phyloP scores from a whole-genome alignment of 2,888 invertebrate species.

The Philhelius pedissequus region DNA sequence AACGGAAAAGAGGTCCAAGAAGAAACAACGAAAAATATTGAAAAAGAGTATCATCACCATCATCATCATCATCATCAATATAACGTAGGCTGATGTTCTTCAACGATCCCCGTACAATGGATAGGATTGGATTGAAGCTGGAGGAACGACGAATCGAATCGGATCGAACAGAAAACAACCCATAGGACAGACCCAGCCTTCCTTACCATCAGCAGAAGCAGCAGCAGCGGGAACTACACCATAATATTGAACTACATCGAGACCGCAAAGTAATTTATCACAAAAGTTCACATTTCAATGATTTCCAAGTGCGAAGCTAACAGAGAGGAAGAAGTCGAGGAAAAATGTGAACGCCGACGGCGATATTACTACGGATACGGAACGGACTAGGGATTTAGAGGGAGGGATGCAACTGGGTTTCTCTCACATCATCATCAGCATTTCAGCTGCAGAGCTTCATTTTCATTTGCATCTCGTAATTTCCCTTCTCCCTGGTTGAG shows the following conservation, averaged over 20 bases:
- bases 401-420: conserved; percentile 15
- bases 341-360: conserved; percentile 10
- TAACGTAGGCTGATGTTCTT: background rate
- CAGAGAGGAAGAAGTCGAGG: background rate
- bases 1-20: background rate
- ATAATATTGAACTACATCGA: conserved; percentile 41
- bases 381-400: background rate
- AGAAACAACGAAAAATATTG: conserved; percentile 34
- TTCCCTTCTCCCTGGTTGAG: conserved; percentile 29
- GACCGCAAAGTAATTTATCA: conserved; percentile 67
- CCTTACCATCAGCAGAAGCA: background rate
- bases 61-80: conserved; percentile 14
- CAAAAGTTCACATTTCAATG: conserved; percentile 62
- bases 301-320: conserved; percentile 53
- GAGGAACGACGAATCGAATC: background rate
- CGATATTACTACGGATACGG: background rate
- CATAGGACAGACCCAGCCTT: background rate
- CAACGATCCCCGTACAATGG: conserved; percentile 21
- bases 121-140: conserved; percentile 1
- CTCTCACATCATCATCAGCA: conserved; percentile 24
- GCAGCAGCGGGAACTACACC: conserved; percentile 15
- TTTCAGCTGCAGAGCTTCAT: conserved; percentile 17
- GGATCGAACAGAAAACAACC: background rate
- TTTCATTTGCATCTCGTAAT: conserved; percentile 38
- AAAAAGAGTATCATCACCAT: conserved; percentile 60